phyloP scores from a whole-genome alignment of 64 coral and sea anemone species.

The Actinia tenebrosa region DNA sequence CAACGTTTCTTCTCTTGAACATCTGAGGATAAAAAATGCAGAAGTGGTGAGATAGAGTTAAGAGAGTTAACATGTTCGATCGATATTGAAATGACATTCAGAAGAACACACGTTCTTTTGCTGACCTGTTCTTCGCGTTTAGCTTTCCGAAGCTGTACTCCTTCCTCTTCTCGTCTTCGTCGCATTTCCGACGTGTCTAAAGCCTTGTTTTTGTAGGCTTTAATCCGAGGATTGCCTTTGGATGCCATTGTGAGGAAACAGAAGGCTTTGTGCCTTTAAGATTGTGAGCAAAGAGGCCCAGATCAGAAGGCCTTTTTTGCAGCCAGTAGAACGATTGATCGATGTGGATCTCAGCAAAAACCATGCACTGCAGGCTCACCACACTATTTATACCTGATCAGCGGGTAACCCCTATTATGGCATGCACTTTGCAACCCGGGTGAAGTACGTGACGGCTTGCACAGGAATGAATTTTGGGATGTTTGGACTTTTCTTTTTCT shows the following conservation, averaged over 20 bases:
- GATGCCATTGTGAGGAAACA: conserved; percentile 64
- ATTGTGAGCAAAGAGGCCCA: conserved; percentile 31
- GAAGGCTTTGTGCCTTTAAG: conserved; percentile 4
- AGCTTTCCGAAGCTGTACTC: conserved; percentile 90
- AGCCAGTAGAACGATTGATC: not conserved
- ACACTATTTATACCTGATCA: not conserved
- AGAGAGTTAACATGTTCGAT: not conserved
- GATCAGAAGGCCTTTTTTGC: conserved; percentile 16
- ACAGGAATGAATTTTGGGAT: too few relatives aligned
- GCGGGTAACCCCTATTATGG: not conserved
- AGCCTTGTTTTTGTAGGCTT: conserved; percentile 97
- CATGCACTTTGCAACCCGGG: not conserved
- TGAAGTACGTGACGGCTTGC: too few relatives aligned
- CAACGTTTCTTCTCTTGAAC: conserved; percentile 98
- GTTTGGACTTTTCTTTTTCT: too few relatives aligned
- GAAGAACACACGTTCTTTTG: not conserved
- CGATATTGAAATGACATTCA: not conserved
- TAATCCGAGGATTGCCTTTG: conserved; percentile 74
- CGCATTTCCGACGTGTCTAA: conserved; percentile 89
- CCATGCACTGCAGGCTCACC: not conserved
- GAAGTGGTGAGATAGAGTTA: not conserved
- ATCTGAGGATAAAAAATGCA: conserved; percentile 49
- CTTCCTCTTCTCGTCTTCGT: conserved; percentile 97
- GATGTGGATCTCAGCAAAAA: not conserved
- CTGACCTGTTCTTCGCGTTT: conserved; percentile 96